Evolutionary conservation across 1,140 invertebrate genomes (phyloP).

Genomic region (Thaumatotibia leucotreta): DNA sequence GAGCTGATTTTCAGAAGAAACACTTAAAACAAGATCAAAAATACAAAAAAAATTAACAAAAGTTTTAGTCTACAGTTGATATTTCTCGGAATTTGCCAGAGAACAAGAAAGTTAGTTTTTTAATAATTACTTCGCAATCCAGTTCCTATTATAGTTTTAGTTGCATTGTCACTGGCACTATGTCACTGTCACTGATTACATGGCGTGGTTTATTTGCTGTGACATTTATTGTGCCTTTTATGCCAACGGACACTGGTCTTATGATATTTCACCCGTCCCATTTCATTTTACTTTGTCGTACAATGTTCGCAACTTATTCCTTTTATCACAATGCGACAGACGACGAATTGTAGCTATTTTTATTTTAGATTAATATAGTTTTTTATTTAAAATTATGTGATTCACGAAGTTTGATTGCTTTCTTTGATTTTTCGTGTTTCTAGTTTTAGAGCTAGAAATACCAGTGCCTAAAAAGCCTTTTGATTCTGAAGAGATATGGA

Average conservation of each 20-base stretch:
- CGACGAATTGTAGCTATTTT: background rate
- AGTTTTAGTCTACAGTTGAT: background rate
- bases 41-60: too few species aligned
- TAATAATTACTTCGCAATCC: background rate
- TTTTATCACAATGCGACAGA: background rate
- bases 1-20: too few species aligned
- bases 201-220: conserved; percentile 55
- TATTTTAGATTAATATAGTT: background rate
- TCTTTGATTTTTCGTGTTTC: too few species aligned
- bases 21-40: too few species aligned
- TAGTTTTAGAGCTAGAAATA: too few species aligned
- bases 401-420: background rate
- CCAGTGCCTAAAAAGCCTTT: too few species aligned
- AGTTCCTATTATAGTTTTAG: background rate
- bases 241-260: conserved; percentile 20
- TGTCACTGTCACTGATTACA: conserved; percentile 41
- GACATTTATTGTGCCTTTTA: conserved; percentile 45
- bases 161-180: conserved; percentile 27
- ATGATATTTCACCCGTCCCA: conserved; percentile 34
- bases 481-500: too few species aligned
- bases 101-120: background rate
- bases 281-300: conserved; percentile 27
- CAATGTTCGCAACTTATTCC: background rate
- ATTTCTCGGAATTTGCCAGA: background rate
- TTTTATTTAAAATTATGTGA: background rate